phyloP scores from a whole-genome alignment of 1,140 invertebrate genomes.

The Streblospio benedicti region DNA sequence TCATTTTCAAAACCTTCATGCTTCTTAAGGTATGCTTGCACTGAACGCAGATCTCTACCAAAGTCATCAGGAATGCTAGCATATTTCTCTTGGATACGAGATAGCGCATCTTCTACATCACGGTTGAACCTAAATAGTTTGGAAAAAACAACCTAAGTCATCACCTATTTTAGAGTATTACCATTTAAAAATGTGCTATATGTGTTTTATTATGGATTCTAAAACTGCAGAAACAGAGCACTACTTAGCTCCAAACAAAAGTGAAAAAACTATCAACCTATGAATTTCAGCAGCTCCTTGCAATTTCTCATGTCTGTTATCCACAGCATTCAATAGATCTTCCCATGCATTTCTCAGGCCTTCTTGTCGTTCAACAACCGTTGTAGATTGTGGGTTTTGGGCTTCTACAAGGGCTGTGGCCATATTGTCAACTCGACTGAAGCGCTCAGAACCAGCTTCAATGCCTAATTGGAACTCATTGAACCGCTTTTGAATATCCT shows the following conservation, averaged over 20 bases:
- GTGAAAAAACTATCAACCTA: too few species aligned
- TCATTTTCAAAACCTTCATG: conserved; percentile 95
- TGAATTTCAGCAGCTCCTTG: conserved; percentile 91
- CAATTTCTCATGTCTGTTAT: conserved; percentile 73
- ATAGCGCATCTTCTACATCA: conserved; percentile 85
- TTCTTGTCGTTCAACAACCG: conserved; percentile 58
- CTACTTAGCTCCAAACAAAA: too few species aligned
- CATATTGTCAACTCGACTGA: conserved; percentile 82
- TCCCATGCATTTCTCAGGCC: conserved; percentile 82
- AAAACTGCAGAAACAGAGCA: too few species aligned
- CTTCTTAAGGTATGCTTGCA: conserved; percentile 68
- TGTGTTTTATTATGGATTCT: too few species aligned
- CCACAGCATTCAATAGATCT: conserved; percentile 72
- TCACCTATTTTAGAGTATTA: too few species aligned
- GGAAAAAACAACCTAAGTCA: too few species aligned
- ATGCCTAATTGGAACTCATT: conserved; percentile 88
- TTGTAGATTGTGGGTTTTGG: conserved; percentile 75
- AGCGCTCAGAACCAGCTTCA: conserved; percentile 81
- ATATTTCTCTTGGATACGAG: conserved; percentile 77
- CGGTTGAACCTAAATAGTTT: too few species aligned
- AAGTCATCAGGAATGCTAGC: conserved; percentile 73
- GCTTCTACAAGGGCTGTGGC: conserved; percentile 81
- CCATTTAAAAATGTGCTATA: too few species aligned
- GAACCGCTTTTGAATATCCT: conserved; percentile 83
- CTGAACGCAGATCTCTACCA: conserved; percentile 79